These are phyloP conservation scores for Myathropa florea DNA, from an alignment of 2,888 invertebrate genomes.

Conservation along the genomic window DNA sequence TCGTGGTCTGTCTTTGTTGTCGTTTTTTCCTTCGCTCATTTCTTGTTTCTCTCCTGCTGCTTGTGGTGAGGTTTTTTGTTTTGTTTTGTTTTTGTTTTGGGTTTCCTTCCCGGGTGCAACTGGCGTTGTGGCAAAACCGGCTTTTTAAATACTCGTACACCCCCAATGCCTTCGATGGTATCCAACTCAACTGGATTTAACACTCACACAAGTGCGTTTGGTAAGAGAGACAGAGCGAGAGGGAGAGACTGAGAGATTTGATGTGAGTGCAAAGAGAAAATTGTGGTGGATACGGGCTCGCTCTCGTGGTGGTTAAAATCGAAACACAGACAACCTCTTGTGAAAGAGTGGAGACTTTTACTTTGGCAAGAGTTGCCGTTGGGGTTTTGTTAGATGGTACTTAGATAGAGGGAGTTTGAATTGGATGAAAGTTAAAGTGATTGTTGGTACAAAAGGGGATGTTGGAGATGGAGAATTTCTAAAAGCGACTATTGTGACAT, in stretches of 20 bases:
- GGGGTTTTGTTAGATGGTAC: not conserved
- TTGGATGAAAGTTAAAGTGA: not conserved
- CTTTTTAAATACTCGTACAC: constrained; percentile 69
- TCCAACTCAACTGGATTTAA: constrained; percentile 65
- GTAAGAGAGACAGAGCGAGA: constrained; percentile 7
- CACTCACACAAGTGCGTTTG: constrained; percentile 43
- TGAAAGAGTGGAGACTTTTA: constrained; percentile 53
- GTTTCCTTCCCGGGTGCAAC: constrained; percentile 48
- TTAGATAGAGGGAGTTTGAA: not conserved
- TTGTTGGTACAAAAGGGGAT: no score
- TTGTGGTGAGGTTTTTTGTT: not conserved
- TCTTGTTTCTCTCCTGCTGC: constrained; percentile 12
- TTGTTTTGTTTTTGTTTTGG: constrained; percentile 1
- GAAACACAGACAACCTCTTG: constrained; percentile 43
- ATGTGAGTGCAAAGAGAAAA: not conserved
- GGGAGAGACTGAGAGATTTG: not conserved
- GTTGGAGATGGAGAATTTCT: no score
- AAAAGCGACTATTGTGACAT: no score
- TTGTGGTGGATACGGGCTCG: not conserved
- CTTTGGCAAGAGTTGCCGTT: constrained; percentile 33
- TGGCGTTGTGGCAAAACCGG: constrained; percentile 63
- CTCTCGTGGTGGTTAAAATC: constrained; percentile 39
- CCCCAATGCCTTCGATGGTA: constrained; percentile 65
- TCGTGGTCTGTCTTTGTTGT: not conserved
- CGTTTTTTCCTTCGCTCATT: not conserved